Conservation (phyloP, 2,888 invertebrate genomes). For the Shargacucullia verbasci region DNA sequence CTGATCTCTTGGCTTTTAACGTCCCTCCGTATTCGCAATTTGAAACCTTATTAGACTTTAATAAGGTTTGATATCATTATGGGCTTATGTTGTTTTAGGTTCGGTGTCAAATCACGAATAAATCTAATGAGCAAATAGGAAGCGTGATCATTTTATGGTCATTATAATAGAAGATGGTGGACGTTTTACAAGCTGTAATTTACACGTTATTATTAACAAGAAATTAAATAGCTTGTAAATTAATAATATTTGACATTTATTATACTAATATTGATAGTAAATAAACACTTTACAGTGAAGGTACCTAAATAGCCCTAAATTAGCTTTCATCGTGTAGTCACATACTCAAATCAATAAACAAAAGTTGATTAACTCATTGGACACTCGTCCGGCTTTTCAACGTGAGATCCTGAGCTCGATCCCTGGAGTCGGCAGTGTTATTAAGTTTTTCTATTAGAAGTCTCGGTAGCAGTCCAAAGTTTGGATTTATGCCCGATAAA, state of each 20-base stretch:
- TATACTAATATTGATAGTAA: not conserved
- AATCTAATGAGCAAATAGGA: conserved; percentile 37
- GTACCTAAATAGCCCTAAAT: too few relatives aligned
- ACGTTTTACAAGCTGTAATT: conserved; percentile 21
- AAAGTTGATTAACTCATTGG: too few relatives aligned
- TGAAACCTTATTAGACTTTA: not conserved
- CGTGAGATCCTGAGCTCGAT: too few relatives aligned
- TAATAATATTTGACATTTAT: conserved; percentile 9
- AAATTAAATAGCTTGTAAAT: conserved; percentile 13
- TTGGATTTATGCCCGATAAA: too few relatives aligned
- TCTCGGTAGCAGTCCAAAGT: too few relatives aligned
- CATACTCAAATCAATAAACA: too few relatives aligned
- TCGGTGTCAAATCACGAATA: conserved; percentile 16
- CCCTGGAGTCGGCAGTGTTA: too few relatives aligned
- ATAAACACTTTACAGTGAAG: not conserved
- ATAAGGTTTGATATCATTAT: not conserved
- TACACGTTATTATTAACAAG: conserved; percentile 12
- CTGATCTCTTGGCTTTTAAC: not conserved
- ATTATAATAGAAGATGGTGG: conserved; percentile 8
- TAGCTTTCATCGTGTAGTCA: conserved; percentile 1
- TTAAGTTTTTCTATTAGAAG: too few relatives aligned
- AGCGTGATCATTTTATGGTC: conserved; percentile 18
- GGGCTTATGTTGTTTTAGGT: conserved; percentile 2
- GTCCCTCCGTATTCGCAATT: conserved; percentile 2
- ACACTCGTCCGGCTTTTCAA: too few relatives aligned